Percentiles rank a stretch among this genome's conserved stretches.
These are phyloP conservation scores for Calephelis nemesis DNA, from an alignment of 1,140 invertebrate species.

Conservation along the genomic window DNA sequence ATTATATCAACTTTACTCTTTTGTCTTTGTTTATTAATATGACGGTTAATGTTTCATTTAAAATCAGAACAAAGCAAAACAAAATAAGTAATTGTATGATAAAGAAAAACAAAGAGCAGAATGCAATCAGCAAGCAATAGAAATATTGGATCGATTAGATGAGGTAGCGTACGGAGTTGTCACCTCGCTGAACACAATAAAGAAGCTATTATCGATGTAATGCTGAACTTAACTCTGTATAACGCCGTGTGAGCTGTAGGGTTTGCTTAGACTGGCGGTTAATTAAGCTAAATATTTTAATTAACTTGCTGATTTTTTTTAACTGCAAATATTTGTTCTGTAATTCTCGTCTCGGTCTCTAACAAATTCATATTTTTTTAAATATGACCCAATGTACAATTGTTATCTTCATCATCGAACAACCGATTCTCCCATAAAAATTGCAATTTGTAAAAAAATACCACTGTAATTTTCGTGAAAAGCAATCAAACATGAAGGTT, in stretches of 20 bases:
- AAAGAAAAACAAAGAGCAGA: slow-evolving; percentile 13
- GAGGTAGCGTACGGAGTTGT: slow-evolving; percentile 35
- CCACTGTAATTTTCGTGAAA: too few relatives aligned
- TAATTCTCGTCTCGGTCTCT: too few relatives aligned
- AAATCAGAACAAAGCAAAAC: not conserved
- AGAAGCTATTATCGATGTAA: slow-evolving; percentile 59
- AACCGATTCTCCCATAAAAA: too few relatives aligned
- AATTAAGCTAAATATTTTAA: not conserved
- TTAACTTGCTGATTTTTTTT: too few relatives aligned
- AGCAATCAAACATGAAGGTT: too few relatives aligned
- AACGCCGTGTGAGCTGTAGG: slow-evolving; percentile 5
- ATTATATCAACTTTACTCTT: too few relatives aligned
- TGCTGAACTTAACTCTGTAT: slow-evolving; percentile 51
- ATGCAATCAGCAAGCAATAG: slow-evolving; percentile 8
- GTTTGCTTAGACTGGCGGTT: slow-evolving; percentile 27
- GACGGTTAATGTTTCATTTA: not conserved
- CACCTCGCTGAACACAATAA: slow-evolving; percentile 62
- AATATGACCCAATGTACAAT: too few relatives aligned
- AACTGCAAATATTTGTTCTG: too few relatives aligned
- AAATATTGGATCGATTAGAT: slow-evolving; percentile 23
- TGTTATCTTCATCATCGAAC: too few relatives aligned
- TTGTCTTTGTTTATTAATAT: too few relatives aligned
- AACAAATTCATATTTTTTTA: too few relatives aligned
- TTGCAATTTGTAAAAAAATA: too few relatives aligned
- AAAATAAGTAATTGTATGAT: slow-evolving; percentile 1